Percentiles rank a stretch among this genome's conserved stretches.
phyloP scores from a whole-genome alignment of 1,140 invertebrate genomes.

The Drosophila lacertosa region DNA sequence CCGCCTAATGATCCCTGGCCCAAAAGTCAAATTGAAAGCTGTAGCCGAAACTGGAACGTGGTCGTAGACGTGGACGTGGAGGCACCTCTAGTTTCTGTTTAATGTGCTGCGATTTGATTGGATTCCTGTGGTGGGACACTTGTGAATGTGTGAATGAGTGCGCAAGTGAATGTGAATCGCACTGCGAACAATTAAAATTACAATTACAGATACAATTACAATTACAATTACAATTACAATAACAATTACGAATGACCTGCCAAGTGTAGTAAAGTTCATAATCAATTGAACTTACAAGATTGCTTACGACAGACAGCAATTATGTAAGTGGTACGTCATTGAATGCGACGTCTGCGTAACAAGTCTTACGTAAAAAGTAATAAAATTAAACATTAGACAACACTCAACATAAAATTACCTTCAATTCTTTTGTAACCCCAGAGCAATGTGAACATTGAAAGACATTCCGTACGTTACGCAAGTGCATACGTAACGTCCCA shows the following conservation, averaged over 20 bases:
- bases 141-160: conserved; percentile 35
- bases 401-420: too few relatives aligned
- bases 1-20: conserved; percentile 52
- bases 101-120: conserved; percentile 47
- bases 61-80: background rate
- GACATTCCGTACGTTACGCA: background rate
- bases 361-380: too few relatives aligned
- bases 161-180: background rate
- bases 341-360: background rate
- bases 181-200: too few relatives aligned
- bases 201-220: too few relatives aligned
- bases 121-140: conserved; percentile 45
- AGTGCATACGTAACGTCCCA: background rate
- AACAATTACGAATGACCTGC: conserved; percentile 11
- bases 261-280: conserved; percentile 1
- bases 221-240: conserved; percentile 11
- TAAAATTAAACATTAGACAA: too few relatives aligned
- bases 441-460: background rate
- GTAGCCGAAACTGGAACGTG: conserved; percentile 7
- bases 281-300: background rate
- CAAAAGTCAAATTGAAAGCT: conserved; percentile 29
- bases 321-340: too few relatives aligned
- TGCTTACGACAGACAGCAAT: background rate
- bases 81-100: background rate
- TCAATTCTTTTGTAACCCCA: too few relatives aligned